These are phyloP conservation scores for Marasmarcha lunaedactyla DNA, from an alignment of 2,888 invertebrate genomes.

Conservation along the genomic window DNA sequence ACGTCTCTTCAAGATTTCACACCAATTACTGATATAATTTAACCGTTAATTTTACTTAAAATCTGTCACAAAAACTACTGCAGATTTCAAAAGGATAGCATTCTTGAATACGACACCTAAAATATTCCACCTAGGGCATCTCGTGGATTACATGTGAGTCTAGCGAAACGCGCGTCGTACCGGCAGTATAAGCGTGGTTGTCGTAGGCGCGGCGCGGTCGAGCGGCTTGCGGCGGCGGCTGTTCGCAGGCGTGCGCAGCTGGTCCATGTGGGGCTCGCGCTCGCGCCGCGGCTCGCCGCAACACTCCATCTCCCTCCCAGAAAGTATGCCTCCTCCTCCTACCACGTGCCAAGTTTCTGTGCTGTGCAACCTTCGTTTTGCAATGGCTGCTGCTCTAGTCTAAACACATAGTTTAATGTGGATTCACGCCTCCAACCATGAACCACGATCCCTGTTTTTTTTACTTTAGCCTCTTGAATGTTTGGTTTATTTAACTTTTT, in stretches of 20 bases:
- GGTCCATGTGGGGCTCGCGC: constrained; percentile 80
- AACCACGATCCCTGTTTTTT: constrained; percentile 12
- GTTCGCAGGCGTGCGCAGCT: constrained; percentile 85
- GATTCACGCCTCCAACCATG: constrained; percentile 1
- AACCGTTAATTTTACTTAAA: no score
- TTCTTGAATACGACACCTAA: no score
- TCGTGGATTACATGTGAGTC: no score
- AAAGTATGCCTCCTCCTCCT: constrained; percentile 78
- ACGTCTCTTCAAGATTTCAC: no score
- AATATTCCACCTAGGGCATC: no score
- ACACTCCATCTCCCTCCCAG: constrained; percentile 87
- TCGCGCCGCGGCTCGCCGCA: constrained; percentile 76
- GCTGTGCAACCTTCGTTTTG: constrained; percentile 54
- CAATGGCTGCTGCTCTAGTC: constrained; percentile 57
- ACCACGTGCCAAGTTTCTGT: constrained; percentile 56
- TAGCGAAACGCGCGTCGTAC: no score
- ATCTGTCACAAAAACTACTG: no score
- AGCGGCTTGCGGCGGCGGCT: constrained; percentile 78
- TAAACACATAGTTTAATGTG: constrained; percentile 30
- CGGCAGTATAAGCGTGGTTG: constrained; percentile 39
- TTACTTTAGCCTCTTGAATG: constrained; percentile 19
- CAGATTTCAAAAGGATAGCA: no score
- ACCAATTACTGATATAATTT: no score
- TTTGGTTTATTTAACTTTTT: constrained; percentile 10
- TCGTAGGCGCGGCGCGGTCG: constrained; percentile 65